Evolutionary conservation across 2,888 invertebrate genomes (phyloP).

Genomic region (Lumbricus terrestris): DNA sequence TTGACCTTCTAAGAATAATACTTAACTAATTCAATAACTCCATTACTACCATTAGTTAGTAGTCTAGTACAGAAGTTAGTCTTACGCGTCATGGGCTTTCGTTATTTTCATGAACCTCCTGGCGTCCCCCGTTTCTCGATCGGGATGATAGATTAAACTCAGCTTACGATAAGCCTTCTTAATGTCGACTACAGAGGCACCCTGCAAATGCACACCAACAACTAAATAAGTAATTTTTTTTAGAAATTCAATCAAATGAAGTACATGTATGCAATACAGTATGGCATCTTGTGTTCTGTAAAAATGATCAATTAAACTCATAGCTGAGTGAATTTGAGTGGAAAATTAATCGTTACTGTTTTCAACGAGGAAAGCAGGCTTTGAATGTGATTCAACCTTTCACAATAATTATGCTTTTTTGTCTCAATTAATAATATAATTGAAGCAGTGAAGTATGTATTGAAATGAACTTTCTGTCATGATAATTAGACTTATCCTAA

Average conservation of each 20-base stretch:
- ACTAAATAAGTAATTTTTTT: neutral
- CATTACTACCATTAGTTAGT: neutral
- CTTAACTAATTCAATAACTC: neutral
- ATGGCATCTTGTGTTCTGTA: neutral
- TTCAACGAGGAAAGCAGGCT: neutral
- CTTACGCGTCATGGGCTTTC: slow-evolving; percentile 72
- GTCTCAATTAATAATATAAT: too few relatives aligned
- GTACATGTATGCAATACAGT: neutral
- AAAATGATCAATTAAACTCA: neutral
- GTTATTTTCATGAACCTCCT: slow-evolving; percentile 95
- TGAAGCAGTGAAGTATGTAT: too few relatives aligned
- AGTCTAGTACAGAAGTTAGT: slow-evolving; percentile 28
- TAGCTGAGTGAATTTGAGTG: neutral
- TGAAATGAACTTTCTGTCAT: too few relatives aligned
- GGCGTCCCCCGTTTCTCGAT: slow-evolving; percentile 79
- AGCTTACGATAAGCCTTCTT: slow-evolving; percentile 93
- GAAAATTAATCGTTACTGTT: neutral
- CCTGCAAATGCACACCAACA: slow-evolving; percentile 61
- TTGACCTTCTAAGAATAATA: neutral
- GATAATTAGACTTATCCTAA: too few relatives aligned
- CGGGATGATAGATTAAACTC: slow-evolving; percentile 91
- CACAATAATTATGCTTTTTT: neutral
- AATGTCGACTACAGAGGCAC: slow-evolving; percentile 82
- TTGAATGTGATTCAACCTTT: neutral
- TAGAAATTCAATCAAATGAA: neutral